phyloP scores from a whole-genome alignment of 2,888 invertebrate species.

The Lysandra bellargus region DNA sequence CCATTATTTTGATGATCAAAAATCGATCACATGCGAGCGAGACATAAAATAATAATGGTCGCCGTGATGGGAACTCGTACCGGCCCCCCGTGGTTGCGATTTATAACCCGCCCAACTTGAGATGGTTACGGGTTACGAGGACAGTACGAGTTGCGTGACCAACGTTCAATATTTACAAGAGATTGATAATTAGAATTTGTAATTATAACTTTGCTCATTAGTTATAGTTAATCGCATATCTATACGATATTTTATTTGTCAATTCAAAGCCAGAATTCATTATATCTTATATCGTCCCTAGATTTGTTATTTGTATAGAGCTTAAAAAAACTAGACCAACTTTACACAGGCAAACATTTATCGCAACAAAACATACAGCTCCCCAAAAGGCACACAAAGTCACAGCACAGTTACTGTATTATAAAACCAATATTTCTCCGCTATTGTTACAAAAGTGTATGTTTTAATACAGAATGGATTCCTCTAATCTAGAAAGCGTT shows the following conservation, averaged over 20 bases:
- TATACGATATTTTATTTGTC: background rate
- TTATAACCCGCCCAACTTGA: slow-evolving; percentile 40
- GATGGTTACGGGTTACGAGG: slow-evolving; percentile 16
- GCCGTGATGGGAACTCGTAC: slow-evolving; percentile 35
- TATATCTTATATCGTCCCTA: no score
- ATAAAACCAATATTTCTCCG: background rate
- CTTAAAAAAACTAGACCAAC: background rate
- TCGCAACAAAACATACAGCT: background rate
- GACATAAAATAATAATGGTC: slow-evolving; percentile 37
- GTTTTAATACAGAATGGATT: slow-evolving; percentile 25
- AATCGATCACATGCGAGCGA: slow-evolving; percentile 16
- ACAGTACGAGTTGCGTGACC: background rate
- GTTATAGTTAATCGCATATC: background rate
- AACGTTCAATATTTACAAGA: background rate
- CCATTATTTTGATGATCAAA: slow-evolving; percentile 16
- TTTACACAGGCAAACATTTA: background rate
- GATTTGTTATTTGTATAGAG: no score
- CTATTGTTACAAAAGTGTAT: slow-evolving; percentile 16
- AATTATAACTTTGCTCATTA: background rate
- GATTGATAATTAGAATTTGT: background rate
- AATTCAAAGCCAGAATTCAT: no score
- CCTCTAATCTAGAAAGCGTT: slow-evolving; percentile 28
- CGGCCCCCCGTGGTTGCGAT: slow-evolving; percentile 39
- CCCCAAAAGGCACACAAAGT: background rate
- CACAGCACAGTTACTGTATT: background rate